Conservation (phyloP, 1,140 invertebrate species). For the Hycleus phaleratus region DNA sequence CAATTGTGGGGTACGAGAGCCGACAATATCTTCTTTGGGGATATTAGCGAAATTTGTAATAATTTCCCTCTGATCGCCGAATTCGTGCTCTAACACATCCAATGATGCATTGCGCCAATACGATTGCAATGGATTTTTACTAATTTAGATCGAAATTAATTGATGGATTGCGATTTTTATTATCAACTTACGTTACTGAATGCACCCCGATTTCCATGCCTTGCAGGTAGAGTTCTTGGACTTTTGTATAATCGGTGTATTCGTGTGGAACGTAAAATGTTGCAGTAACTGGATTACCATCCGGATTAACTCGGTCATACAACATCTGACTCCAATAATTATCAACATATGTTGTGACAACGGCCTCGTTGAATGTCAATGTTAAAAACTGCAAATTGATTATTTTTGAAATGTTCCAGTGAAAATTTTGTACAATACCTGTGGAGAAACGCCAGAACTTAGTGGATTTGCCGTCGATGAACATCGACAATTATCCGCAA, state of each 20-base stretch:
- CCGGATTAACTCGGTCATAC: constrained; percentile 50
- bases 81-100: constrained; percentile 23
- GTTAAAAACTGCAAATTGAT: constrained; percentile 49
- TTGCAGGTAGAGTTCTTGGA: constrained; percentile 54
- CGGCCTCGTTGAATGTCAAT: constrained; percentile 60
- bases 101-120: constrained; percentile 27
- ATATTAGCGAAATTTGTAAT: constrained; percentile 32
- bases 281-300: constrained; percentile 52
- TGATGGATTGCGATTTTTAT: background rate
- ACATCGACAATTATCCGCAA: constrained; percentile 22
- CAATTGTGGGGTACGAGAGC: constrained; percentile 29
- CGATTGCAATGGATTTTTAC: constrained; percentile 53
- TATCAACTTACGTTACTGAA: constrained; percentile 47
- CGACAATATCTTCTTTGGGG: constrained; percentile 21
- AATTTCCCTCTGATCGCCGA: constrained; percentile 28
- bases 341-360: constrained; percentile 54
- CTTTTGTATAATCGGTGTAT: constrained; percentile 57
- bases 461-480: constrained; percentile 13
- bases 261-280: constrained; percentile 65
- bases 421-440: constrained; percentile 15
- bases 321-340: constrained; percentile 54
- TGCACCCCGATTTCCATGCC: constrained; percentile 65
- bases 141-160: constrained; percentile 38
- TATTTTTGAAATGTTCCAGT: background rate
- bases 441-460: constrained; percentile 16